Evolutionary conservation across 1,140 invertebrate genomes (phyloP), one percentile per base, ranked within the genome.

Genomic region (Heliconius himera): DNA sequence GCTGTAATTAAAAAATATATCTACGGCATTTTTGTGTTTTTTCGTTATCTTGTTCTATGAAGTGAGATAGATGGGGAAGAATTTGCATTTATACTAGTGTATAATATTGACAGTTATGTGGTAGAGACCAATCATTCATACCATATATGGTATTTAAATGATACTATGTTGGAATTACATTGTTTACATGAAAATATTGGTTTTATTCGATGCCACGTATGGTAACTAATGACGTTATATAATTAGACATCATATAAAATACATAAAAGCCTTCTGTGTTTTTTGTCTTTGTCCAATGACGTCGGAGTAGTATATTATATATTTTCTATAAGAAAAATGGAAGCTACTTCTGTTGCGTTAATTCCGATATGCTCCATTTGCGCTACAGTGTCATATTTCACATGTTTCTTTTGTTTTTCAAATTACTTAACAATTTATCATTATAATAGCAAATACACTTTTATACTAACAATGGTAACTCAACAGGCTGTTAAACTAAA

Each of bases 401-500:
- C 41, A 4, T 46, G 41, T 46, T 1, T 46, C 11, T 41, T 11
- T 60, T 26, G 3, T 22, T 3, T n/a, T 22, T 60, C 54, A 60
- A 60, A 22, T 26, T 60, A 9, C n/a, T 20, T 1, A 51, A 51
- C 6, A 51, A 51, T 51, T n/a, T 22, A 60, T 60, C 20, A 60
- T 22, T 9, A 56, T 56, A 22, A 60, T 22, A n/a, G 0, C 54
- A 0, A 60, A n/a, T 60, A 60, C 20, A 22, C 1, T 60, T 60
- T 60, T 22, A 5, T 60, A 60, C 8, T 66, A 66, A 66, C 60
- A 66, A 66, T 66, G 18, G 70, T 41, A 56, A 77, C 73, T 71
- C 73, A 78, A 81, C 78, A 75, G 74, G 70, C 77, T 66, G 80
- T 81, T 73, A 73, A 81, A 38, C 29, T 29, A 74, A 78, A 78